Conservation (phyloP, 2,113 vertebrate genomes). For the Ctenodactylus gundi region DNA sequence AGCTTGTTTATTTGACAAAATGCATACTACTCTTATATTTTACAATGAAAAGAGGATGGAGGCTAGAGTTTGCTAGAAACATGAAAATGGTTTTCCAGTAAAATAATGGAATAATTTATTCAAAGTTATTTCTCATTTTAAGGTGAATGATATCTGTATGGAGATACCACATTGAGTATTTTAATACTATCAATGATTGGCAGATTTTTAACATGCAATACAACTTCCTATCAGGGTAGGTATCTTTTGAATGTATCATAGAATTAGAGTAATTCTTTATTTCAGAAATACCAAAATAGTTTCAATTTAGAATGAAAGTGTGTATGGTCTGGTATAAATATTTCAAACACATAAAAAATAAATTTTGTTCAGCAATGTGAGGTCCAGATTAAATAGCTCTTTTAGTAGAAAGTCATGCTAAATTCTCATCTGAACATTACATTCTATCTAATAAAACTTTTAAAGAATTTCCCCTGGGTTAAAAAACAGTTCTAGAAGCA, state of each 20-base stretch:
- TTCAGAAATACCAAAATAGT: background rate
- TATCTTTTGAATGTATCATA: background rate
- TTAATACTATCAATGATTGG: background rate
- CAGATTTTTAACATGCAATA: background rate
- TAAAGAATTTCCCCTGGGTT: conserved; percentile 12
- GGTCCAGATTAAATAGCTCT: conserved; percentile 6
- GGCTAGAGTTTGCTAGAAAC: background rate
- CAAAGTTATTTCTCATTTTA: background rate
- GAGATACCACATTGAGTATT: background rate
- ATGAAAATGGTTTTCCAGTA: background rate
- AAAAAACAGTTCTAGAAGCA: conserved; percentile 24
- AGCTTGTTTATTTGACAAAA: background rate
- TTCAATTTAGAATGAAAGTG: conserved; percentile 20
- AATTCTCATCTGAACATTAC: background rate
- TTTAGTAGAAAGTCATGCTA: conserved; percentile 33
- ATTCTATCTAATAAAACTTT: conserved; percentile 44
- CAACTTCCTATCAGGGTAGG: background rate
- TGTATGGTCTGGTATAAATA: background rate
- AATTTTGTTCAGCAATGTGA: background rate
- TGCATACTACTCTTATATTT: background rate
- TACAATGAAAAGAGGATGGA: background rate
- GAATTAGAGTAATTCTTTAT: conserved; percentile 30
- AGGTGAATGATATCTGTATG: background rate
- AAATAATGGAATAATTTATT: conserved; percentile 11
- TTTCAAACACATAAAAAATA: conserved; percentile 36